phyloP scores from a whole-genome alignment of 2,113 vertebrate genomes.

The Empidonax traillii region DNA sequence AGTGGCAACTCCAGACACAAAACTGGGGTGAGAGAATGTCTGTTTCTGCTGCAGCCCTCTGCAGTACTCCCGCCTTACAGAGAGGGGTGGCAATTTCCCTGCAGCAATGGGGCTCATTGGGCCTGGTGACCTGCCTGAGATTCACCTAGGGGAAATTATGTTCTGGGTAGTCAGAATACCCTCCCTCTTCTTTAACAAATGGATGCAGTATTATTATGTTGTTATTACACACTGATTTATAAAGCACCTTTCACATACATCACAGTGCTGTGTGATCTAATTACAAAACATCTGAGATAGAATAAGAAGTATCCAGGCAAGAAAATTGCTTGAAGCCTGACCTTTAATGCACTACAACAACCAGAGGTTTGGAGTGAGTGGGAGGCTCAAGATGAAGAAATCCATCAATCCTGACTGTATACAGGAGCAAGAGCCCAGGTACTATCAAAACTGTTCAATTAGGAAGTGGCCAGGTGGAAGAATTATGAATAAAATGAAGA shows the following conservation, averaged over 20 bases:
- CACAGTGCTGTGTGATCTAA: slow-evolving; percentile 19
- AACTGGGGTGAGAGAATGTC: background rate
- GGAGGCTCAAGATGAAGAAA: background rate
- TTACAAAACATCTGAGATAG: slow-evolving; percentile 2
- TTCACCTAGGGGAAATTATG: slow-evolving; percentile 22
- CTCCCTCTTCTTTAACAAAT: slow-evolving; percentile 23
- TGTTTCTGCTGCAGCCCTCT: background rate
- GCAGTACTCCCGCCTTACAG: background rate
- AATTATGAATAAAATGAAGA: background rate
- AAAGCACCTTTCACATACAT: slow-evolving; percentile 11
- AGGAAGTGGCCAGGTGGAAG: background rate
- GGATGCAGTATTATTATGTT: background rate
- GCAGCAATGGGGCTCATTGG: background rate
- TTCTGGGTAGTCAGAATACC: background rate
- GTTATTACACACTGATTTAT: slow-evolving; percentile 41
- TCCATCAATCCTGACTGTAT: background rate
- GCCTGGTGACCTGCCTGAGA: background rate
- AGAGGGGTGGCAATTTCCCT: background rate
- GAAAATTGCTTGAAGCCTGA: slow-evolving; percentile 29
- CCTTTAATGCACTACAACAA: slow-evolving; percentile 11
- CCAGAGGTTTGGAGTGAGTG: background rate
- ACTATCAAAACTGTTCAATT: background rate
- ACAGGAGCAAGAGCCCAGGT: background rate
- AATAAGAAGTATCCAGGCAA: background rate
- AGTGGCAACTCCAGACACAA: background rate